These are phyloP conservation scores for Thryonomys swinderianus DNA, from an alignment of 2,113 vertebrate genomes.

Conservation along the genomic window DNA sequence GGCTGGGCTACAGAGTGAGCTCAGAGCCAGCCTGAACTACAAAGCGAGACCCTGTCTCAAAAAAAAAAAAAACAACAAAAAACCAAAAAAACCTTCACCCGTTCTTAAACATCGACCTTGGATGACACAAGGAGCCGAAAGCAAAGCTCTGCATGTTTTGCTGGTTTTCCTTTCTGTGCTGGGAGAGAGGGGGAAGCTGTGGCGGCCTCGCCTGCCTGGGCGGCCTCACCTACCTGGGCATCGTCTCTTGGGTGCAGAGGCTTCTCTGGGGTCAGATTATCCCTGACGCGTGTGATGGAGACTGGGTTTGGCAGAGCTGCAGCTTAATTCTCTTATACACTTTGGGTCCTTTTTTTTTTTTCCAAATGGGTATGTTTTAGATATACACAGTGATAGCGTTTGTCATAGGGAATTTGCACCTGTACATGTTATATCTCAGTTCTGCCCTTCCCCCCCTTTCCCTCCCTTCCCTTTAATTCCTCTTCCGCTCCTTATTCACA, in stretches of 20 bases:
- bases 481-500: not conserved
- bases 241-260: not conserved
- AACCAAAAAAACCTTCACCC: too few species aligned
- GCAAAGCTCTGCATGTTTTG: not conserved
- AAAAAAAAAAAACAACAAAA: too few species aligned
- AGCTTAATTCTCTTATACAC: not conserved
- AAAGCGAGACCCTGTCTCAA: too few species aligned
- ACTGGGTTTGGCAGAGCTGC: not conserved
- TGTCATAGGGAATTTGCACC: not conserved
- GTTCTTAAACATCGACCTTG: not conserved
- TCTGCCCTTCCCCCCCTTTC: not conserved
- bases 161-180: not conserved
- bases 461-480: not conserved
- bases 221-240: rapidly evolving
- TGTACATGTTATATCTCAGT: not conserved
- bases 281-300: not conserved
- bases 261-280: rapidly evolving
- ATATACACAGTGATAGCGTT: not conserved
- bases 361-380: not conserved
- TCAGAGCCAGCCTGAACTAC: too few species aligned
- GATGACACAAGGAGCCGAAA: not conserved
- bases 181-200: rapidly evolving
- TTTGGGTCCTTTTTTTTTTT: not conserved
- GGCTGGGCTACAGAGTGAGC: too few species aligned
- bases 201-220: rapidly evolving